Percentiles rank a stretch among this genome's conserved stretches.
phyloP scores from a whole-genome alignment of 1,140 invertebrate genomes.

The Atta texana region DNA sequence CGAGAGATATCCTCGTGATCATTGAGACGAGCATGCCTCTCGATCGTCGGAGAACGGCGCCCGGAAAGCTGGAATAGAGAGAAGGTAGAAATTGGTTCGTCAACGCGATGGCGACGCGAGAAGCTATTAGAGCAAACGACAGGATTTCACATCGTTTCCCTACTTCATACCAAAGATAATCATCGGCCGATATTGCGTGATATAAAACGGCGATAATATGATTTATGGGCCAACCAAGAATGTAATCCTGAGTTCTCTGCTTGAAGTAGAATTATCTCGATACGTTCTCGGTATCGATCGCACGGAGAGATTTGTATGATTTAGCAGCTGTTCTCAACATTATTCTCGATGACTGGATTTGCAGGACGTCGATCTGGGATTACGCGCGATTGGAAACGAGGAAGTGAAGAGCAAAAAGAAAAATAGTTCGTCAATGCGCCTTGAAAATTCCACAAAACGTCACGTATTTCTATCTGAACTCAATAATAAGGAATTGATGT shows the following conservation, averaged over 20 bases:
- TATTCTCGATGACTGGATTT: not conserved
- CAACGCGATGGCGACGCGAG: conserved; percentile 24
- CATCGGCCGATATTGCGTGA: conserved; percentile 52
- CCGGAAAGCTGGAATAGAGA: conserved; percentile 4
- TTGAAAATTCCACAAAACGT: conserved; percentile 7
- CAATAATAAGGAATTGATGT: not conserved
- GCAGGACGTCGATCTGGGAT: not conserved
- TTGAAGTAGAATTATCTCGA: not conserved
- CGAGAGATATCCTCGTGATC: conserved; percentile 49
- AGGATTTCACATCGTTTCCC: conserved; percentile 29
- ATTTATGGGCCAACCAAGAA: conserved; percentile 47
- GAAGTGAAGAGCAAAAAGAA: not conserved
- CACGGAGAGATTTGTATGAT: not conserved
- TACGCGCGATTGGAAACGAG: not conserved
- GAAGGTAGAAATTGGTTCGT: conserved; percentile 56
- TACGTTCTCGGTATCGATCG: conserved; percentile 32
- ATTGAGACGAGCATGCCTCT: conserved; percentile 48
- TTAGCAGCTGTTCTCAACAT: conserved; percentile 18
- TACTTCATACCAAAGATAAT: conserved; percentile 12
- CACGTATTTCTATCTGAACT: not conserved
- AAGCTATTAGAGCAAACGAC: conserved; percentile 38
- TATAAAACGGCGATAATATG: conserved; percentile 56
- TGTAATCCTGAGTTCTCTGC: conserved; percentile 34
- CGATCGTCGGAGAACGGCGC: conserved; percentile 42
- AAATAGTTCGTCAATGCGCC: not conserved